These are phyloP conservation scores for Brachyalestes nurse DNA, from an alignment of 2,797 vertebrate genomes.

Conservation along the genomic window DNA sequence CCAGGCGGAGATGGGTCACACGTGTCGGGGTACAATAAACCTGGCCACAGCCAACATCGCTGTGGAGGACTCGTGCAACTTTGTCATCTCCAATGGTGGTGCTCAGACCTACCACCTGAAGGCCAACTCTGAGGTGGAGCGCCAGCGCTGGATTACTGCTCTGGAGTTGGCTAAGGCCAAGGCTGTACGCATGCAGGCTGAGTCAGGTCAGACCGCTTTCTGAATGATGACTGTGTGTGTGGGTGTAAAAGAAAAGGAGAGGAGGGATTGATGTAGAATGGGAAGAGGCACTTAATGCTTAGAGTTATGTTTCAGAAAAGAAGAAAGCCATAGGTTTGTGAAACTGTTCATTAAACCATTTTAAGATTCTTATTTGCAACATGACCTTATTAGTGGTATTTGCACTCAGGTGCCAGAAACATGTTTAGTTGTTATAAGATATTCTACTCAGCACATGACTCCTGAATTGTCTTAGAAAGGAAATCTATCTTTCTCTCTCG, in stretches of 20 bases:
- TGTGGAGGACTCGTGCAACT: conserved; percentile 96
- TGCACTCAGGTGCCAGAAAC: background rate
- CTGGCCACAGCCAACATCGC: conserved; percentile 94
- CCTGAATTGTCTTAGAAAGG: background rate
- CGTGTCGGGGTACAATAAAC: conserved; percentile 95
- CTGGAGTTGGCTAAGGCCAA: conserved; percentile 94
- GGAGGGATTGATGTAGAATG: background rate
- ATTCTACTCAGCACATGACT: background rate
- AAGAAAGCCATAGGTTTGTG: background rate
- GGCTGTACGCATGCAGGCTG: conserved; percentile 90
- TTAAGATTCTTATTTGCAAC: background rate
- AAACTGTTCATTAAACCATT: no score
- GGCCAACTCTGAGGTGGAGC: conserved; percentile 92
- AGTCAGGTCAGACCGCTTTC: conserved; percentile 78
- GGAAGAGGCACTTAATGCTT: background rate
- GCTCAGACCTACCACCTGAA: conserved; percentile 97
- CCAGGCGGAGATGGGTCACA: conserved; percentile 97
- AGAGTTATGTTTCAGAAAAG: background rate
- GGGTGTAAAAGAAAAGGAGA: background rate
- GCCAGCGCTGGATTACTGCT: conserved; percentile 95
- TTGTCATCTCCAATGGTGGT: conserved; percentile 94
- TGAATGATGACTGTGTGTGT: background rate
- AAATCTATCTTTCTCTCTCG: background rate
- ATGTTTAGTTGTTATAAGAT: background rate
- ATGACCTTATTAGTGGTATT: background rate